Evolutionary conservation across 92 coral and sea anemone genomes (phyloP), one percentile per base, ranked within the genome.

Genomic region (Virgularia gustaviana): DNA sequence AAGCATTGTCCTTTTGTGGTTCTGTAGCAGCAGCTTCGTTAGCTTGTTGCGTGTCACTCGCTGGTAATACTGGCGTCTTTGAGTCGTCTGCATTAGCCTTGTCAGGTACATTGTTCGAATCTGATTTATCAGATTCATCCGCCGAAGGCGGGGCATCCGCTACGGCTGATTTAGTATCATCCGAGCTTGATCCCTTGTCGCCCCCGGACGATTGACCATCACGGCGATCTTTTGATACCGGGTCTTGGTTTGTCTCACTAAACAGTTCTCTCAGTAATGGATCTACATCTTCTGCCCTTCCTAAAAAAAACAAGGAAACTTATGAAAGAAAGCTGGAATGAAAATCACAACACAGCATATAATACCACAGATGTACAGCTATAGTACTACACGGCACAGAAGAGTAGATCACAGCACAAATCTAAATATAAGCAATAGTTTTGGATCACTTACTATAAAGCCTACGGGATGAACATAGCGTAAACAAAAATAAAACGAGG

Each of bases 391-490:
- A n/a, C n/a, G n/a, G n/a, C n/a, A n/a, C n/a, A n/a, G n/a, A n/a
- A n/a, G n/a, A n/a, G n/a, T n/a, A n/a, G n/a, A n/a, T n/a, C n/a
- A n/a, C n/a, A n/a, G n/a, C n/a, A n/a, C n/a, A n/a, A n/a, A n/a
- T n/a, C n/a, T n/a, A n/a, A n/a, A n/a, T n/a, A n/a, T n/a, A n/a
- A n/a, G n/a, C n/a, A n/a, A n/a, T n/a, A n/a, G n/a, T n/a, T n/a
- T n/a, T n/a, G n/a, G n/a, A n/a, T n/a, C n/a, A 68, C 75, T 68
- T 68, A 68, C 75, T 68, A 19, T 51, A 61, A 49, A 68, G 53
- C 61, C 75, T 49, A 35, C 45, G 75, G 31, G 75, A 68, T 51
- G 75, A 68, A 68, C 75, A 43, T 29, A 68, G 54, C 19, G 75
- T 49, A 68, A 49, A 68, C 22, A 68, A 49, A 31, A 68, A 49